Percentiles rank a stretch among this genome's conserved stretches.
phyloP scores from a whole-genome alignment of 2,888 invertebrate species.

The Drosophila colorata region DNA sequence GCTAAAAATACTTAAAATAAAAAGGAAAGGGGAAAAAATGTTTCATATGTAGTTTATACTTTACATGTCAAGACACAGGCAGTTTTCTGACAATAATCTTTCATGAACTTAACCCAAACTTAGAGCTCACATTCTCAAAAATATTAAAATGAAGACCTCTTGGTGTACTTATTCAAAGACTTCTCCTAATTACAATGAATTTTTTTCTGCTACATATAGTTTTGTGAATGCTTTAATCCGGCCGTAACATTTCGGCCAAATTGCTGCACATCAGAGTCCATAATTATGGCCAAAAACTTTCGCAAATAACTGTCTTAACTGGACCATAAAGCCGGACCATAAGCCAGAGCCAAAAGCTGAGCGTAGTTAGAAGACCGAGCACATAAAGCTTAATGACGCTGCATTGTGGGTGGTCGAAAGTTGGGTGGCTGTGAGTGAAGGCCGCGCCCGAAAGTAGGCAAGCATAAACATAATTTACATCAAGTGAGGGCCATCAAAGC shows the following conservation, averaged over 20 bases:
- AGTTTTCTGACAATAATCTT: too few relatives aligned
- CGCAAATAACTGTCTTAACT: slow-evolving; percentile 42
- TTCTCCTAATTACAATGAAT: slow-evolving; percentile 4
- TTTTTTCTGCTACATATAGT: slow-evolving; percentile 10
- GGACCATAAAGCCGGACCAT: slow-evolving; percentile 42
- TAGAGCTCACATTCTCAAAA: background rate
- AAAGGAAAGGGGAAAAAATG: too few relatives aligned
- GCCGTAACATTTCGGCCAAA: slow-evolving; percentile 16
- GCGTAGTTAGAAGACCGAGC: slow-evolving; percentile 15
- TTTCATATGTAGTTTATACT: too few relatives aligned
- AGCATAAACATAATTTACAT: slow-evolving; percentile 76
- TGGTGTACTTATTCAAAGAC: background rate
- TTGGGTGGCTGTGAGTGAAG: slow-evolving; percentile 2
- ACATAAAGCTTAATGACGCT: slow-evolving; percentile 66
- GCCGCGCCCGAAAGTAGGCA: slow-evolving; percentile 38
- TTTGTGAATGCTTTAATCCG: slow-evolving; percentile 11
- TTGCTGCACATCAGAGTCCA: slow-evolving; percentile 30
- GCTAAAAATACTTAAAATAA: too few relatives aligned
- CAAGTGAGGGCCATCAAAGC: slow-evolving; percentile 48
- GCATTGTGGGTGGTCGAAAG: slow-evolving; percentile 30
- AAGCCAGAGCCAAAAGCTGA: slow-evolving; percentile 16
- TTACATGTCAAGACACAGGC: too few relatives aligned
- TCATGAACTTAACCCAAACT: too few relatives aligned
- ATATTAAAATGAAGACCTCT: background rate
- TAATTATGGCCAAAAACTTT: slow-evolving; percentile 45